Evolutionary conservation across 2,113 vertebrate genomes (phyloP), one percentile per base, ranked within the genome.

Genomic region (Trachemys scripta): DNA sequence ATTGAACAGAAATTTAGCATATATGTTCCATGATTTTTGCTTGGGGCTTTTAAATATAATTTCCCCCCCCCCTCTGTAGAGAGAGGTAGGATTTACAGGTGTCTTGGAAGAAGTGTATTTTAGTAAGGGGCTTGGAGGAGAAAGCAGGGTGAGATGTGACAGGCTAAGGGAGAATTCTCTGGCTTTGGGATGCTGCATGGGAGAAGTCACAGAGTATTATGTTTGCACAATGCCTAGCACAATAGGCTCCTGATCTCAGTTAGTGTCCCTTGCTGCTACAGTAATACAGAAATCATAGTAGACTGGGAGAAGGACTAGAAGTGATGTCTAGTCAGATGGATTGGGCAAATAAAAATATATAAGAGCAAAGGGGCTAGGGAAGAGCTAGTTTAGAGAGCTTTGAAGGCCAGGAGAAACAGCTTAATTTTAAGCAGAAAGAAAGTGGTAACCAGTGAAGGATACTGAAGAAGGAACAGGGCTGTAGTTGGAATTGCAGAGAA

Each of bases 261-360:
- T 89, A 65, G 38, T 78, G 6, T 17, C 80, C 14, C 89, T 92
- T 29, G 31, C 38, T 80, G 42, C 85, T 14, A 3, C 45, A 81
- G 1, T 86, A 59, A 62, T 25, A 45, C 20, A 85, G 87, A 3
- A 69, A 38, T 38, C 17, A 69, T 20, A 27, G 5, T 78, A 12
- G 35, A 87, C 87, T 59, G 56, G 45, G 62, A 87, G 57, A 57
- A 93, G 90, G 87, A 79, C 12, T 31, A 59, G 45, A 75, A 89
- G 1, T 78, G 1, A 0, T 82, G 45, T 14, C 42, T 79, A 75
- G 50, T 42, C 49, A 38, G 0, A 2, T 79, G 78, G 1, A n/a
- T 0, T 93, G 6, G 25, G 78, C 7, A 38, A 94, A 90, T 59
- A 59, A 59, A 59, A 59, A 59, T 59, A 59, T 12, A 13, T 11